Percentiles rank a stretch among this genome's conserved stretches.
phyloP scores from a whole-genome alignment of 2,888 invertebrate genomes.

The Scaptomyza reducta region DNA sequence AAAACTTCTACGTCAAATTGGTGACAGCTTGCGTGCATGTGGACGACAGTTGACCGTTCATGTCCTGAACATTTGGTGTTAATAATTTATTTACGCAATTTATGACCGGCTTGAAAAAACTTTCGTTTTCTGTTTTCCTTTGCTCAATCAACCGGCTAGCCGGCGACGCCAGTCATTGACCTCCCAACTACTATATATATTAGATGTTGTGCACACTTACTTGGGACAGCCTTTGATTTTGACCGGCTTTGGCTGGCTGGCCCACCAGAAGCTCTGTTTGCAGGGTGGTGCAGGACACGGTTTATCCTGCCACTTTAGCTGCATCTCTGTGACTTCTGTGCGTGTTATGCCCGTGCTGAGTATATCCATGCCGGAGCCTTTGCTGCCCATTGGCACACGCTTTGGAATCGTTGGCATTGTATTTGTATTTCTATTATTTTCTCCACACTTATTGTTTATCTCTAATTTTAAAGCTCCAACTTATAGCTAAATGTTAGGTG shows the following conservation, averaged over 20 bases:
- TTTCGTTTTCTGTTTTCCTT: slow-evolving; percentile 49
- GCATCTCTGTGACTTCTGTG: slow-evolving; percentile 80
- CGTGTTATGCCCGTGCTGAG: slow-evolving; percentile 57
- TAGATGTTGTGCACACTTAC: slow-evolving; percentile 52
- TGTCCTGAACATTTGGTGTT: neutral
- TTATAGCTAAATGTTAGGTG: slow-evolving; percentile 41
- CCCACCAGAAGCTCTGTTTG: slow-evolving; percentile 84
- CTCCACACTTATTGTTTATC: slow-evolving; percentile 15
- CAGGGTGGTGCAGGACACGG: slow-evolving; percentile 80
- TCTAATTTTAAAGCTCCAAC: slow-evolving; percentile 32
- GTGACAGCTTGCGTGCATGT: slow-evolving; percentile 31
- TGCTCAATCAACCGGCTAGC: slow-evolving; percentile 21
- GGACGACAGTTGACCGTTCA: slow-evolving; percentile 32
- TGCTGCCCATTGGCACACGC: slow-evolving; percentile 62
- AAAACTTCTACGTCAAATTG: neutral
- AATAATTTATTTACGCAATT: slow-evolving; percentile 78
- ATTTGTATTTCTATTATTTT: slow-evolving; percentile 6
- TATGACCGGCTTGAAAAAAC: slow-evolving; percentile 48
- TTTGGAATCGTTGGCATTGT: slow-evolving; percentile 80
- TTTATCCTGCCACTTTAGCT: slow-evolving; percentile 78
- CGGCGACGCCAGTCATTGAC: slow-evolving; percentile 63
- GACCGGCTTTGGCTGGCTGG: slow-evolving; percentile 83
- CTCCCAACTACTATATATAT: slow-evolving; percentile 28
- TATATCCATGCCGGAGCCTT: slow-evolving; percentile 51
- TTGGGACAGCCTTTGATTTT: slow-evolving; percentile 80